Conservation (phyloP, 2,797 vertebrate species). For the Dipus sagitta region DNA sequence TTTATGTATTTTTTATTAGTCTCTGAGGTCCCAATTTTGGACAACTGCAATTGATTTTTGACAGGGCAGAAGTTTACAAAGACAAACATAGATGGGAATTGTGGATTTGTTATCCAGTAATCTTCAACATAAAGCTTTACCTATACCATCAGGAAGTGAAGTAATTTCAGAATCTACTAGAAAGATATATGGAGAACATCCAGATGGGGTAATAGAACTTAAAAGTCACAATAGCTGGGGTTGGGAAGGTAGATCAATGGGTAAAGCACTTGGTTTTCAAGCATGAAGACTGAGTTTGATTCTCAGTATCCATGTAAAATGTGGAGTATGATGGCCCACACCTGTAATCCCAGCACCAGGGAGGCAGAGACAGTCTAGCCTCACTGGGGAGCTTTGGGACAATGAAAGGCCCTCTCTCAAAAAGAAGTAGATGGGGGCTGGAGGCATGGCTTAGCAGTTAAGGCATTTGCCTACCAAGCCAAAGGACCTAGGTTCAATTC, state of each 20-base stretch:
- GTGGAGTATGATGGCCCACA: too few relatives aligned
- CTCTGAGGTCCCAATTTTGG: constrained; percentile 40
- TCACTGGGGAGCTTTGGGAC: too few relatives aligned
- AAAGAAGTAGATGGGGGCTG: not conserved
- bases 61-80: constrained; percentile 48
- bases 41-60: constrained; percentile 45
- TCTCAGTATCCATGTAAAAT: constrained; percentile 17
- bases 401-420: not conserved
- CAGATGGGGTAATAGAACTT: not conserved
- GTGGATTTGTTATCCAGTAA: not conserved
- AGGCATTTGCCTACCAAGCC: too few relatives aligned
- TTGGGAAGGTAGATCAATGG: too few relatives aligned
- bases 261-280: not conserved
- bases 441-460: too few relatives aligned
- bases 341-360: too few relatives aligned
- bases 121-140: not conserved
- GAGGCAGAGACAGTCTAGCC: not conserved
- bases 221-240: not conserved
- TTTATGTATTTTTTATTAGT: constrained; percentile 62
- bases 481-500: too few relatives aligned
- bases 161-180: constrained; percentile 38
- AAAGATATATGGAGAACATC: not conserved
- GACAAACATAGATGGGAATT: not conserved
- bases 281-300: not conserved
- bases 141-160: not conserved